Percentiles rank a stretch among this genome's conserved stretches.
phyloP scores from a whole-genome alignment of 2,888 invertebrate genomes.

The Drosophila eohydei region DNA sequence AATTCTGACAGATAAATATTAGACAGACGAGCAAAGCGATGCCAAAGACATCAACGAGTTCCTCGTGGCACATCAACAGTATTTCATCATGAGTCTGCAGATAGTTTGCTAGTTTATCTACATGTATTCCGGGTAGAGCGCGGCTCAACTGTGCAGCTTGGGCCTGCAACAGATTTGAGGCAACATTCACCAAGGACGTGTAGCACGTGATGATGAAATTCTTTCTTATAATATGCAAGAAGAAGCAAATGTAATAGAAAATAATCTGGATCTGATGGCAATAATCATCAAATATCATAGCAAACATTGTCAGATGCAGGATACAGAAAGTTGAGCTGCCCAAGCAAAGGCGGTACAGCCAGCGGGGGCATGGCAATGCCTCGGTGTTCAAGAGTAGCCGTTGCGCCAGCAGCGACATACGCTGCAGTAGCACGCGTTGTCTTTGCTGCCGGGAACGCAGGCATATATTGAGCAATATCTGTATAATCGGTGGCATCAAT shows the following conservation, averaged over 20 bases:
- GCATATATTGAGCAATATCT: constrained; percentile 22
- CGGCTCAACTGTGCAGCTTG: constrained; percentile 17
- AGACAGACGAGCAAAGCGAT: constrained; percentile 14
- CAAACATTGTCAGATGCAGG: not conserved
- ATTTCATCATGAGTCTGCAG: constrained; percentile 28
- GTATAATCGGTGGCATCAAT: not conserved
- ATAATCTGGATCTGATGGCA: not conserved
- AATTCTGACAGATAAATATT: constrained; percentile 7
- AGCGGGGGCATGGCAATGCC: constrained; percentile 2
- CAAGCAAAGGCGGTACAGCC: constrained; percentile 14
- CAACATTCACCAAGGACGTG: constrained; percentile 22
- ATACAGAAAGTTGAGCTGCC: not conserved
- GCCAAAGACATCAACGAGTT: constrained; percentile 23
- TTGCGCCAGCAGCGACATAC: constrained; percentile 8
- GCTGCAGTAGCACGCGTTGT: constrained; percentile 14
- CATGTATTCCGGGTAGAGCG: not conserved
- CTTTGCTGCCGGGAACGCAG: constrained; percentile 9
- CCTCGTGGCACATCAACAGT: constrained; percentile 23
- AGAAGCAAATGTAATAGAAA: not conserved
- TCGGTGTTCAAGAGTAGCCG: not conserved
- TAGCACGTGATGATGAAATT: constrained; percentile 26
- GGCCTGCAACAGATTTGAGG: constrained; percentile 14
- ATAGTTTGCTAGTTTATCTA: constrained; percentile 1
- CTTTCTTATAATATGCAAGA: constrained; percentile 8
- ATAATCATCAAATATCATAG: not conserved